Percentiles rank a stretch among this genome's conserved stretches.
Evolutionary conservation across 2,888 invertebrate species (phyloP).

Genomic region (Congeria kusceri): DNA sequence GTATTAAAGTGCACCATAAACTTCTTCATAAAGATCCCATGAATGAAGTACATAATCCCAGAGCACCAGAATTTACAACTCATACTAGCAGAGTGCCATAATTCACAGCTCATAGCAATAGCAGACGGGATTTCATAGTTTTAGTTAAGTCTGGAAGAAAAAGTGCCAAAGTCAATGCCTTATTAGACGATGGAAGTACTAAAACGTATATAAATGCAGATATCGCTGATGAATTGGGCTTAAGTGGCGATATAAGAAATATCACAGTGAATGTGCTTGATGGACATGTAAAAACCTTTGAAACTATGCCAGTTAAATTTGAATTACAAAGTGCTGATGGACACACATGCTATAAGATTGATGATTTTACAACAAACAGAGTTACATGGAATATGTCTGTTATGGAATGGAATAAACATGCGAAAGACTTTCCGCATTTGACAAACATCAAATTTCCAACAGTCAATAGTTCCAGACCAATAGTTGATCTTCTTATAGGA

Average conservation of each 20-base stretch:
- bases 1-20: too few relatives aligned
- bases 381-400: conserved; percentile 8
- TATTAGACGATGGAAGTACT: conserved; percentile 57
- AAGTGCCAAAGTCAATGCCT: conserved; percentile 34
- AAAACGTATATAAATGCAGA: conserved; percentile 49
- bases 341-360: neutral
- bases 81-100: too few relatives aligned
- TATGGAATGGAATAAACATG: conserved; percentile 9
- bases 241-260: conserved; percentile 9
- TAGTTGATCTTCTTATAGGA: conserved; percentile 44
- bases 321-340: conserved; percentile 22
- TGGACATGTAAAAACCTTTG: conserved; percentile 24
- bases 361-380: neutral
- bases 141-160: too few relatives aligned
- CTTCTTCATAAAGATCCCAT: too few relatives aligned
- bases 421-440: conserved; percentile 4
- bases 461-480: neutral
- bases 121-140: too few relatives aligned
- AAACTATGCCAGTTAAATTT: conserved; percentile 22
- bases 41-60: too few relatives aligned
- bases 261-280: conserved; percentile 31
- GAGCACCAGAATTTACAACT: too few relatives aligned
- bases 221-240: conserved; percentile 40
- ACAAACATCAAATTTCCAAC: conserved; percentile 9
- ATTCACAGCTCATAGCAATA: too few relatives aligned